Percentiles rank a stretch among this genome's conserved stretches.
Conservation (phyloP, 64 coral and sea anemone species). For the Dendronephthya gigantea region DNA sequence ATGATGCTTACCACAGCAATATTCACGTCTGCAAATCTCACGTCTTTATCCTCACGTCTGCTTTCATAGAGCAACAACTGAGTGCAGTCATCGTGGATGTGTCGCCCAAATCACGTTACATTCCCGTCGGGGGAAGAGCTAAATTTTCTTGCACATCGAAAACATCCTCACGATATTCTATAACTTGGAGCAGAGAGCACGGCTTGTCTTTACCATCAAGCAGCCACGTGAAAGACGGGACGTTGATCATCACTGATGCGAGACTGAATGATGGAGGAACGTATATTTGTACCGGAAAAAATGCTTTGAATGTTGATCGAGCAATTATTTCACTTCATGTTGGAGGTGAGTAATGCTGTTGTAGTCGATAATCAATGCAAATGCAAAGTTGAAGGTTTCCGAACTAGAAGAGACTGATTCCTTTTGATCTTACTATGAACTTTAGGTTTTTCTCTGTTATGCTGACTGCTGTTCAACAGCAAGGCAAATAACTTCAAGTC, state of each 20-base stretch:
- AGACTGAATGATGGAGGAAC: not conserved
- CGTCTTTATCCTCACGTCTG: not conserved
- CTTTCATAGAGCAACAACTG: not conserved
- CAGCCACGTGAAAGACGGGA: not conserved
- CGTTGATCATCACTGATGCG: not conserved
- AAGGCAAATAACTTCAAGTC: no score
- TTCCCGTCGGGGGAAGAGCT: not conserved
- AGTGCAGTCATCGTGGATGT: not conserved
- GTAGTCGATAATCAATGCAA: no score
- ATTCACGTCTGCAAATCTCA: not conserved
- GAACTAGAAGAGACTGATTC: no score
- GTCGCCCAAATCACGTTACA: not conserved
- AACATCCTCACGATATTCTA: not conserved
- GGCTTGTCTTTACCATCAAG: not conserved
- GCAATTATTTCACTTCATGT: not conserved
- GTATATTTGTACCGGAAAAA: constrained; percentile 6
- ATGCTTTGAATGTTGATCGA: constrained; percentile 9
- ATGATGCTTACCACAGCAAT: no score
- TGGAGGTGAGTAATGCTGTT: not conserved
- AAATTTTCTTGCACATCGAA: not conserved
- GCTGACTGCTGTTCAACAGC: no score
- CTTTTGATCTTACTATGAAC: no score
- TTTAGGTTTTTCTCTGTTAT: no score
- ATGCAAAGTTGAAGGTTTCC: no score
- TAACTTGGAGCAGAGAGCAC: not conserved